phyloP scores from a whole-genome alignment of 2,888 invertebrate genomes.

The Heterodera filipjevi region DNA sequence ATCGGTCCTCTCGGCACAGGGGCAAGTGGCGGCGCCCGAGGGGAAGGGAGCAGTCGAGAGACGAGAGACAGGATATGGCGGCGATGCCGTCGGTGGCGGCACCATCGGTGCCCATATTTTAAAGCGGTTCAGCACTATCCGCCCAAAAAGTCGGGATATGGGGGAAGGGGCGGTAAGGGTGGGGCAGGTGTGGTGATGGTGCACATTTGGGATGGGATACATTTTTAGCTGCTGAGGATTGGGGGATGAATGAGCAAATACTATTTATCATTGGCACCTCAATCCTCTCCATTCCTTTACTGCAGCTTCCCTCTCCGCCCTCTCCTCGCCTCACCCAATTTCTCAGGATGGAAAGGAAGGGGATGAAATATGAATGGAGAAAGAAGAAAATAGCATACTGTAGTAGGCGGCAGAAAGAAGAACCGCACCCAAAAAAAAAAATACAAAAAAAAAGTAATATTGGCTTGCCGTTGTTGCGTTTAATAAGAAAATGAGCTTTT shows the following conservation, averaged over 20 bases:
- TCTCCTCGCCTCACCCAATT: background rate
- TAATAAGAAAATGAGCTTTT: too few species aligned
- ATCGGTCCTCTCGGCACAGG: background rate
- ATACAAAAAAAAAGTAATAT: too few species aligned
- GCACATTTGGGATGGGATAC: background rate
- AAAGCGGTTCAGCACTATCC: background rate
- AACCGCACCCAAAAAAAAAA: background rate
- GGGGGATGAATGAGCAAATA: background rate
- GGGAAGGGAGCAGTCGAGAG: background rate
- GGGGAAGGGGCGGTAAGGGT: background rate
- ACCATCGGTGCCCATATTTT: background rate
- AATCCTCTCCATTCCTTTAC: too few species aligned
- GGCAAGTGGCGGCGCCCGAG: background rate
- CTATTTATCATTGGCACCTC: background rate
- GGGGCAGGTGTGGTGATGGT: background rate
- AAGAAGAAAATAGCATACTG: background rate
- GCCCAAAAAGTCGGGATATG: background rate
- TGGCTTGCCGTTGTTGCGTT: too few species aligned
- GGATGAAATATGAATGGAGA: constrained; percentile 2
- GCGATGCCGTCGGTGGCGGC: background rate
- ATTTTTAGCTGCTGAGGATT: background rate
- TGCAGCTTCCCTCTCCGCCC: background rate
- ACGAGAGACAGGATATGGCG: background rate
- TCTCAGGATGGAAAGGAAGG: background rate
- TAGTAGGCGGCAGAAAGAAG: background rate